Base-by-base conservation (phyloP, 2,113 vertebrate species). In the Pyrgilauda ruficollis region DNA sequence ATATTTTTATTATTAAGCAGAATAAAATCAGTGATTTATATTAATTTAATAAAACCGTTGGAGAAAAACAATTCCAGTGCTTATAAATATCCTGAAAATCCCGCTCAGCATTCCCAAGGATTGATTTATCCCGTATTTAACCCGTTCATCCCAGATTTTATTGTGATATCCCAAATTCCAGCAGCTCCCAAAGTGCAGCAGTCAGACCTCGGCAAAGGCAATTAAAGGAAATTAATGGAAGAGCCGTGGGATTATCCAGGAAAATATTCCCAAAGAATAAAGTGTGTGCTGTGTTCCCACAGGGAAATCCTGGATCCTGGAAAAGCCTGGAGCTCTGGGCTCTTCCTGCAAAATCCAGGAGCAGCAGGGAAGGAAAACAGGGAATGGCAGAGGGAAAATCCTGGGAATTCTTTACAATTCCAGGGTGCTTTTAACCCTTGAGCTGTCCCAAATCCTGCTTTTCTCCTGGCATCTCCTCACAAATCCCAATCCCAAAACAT, bases 21-120 rank as follows among this genome's bases (percentile, higher is more conserved):
- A 75, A 77, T 23, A 24, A 18, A 11, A 72, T 26, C 87, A 44
- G 66, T 6, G 62, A 58, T 35, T 89, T 90, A 12, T 15, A 39
- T 76, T 70, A 56, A 80, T 76, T 73, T 30, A 64, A 86, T 43
- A 46, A 74, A 94, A 49, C 39, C 11, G 1, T 67, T 2, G 26
- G 39, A 79, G 35, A 79, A 67, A 82, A 93, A 69, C 50, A 49
- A 53, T 90, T 89, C 91, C 95, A 94, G 91, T 62, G 81, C 43
- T 90, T n/a, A 83, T 76, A 83, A 94, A 96, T 83, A 89, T 22
- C 62, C 66, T 47, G 2, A 69, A 31, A 86, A 90, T 26, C 81
- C 67, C 12, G 9, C 23, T 9, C 58, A 46, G 77, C 81, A 58
- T 84, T 73, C 70, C 79, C 37, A 81, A 70, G 89, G 83, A 31